Evolutionary conservation across 2,888 invertebrate species (phyloP).

Genomic region (Perithous albicinctus): DNA sequence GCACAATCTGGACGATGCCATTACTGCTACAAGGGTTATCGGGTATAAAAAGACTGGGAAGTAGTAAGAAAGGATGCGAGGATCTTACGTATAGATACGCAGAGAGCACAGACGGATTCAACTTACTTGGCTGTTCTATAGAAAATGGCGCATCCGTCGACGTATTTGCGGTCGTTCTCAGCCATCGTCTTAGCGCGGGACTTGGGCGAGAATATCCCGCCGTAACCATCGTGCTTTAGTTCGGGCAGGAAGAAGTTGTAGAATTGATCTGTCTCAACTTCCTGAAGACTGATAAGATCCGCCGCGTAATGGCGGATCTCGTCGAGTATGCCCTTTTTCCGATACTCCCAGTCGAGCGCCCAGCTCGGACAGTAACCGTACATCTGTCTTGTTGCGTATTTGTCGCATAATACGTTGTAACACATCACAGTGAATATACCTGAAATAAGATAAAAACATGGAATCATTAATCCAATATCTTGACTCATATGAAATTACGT

Average conservation of each 20-base stretch:
- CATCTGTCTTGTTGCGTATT: conserved; percentile 99
- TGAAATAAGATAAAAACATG: conserved; percentile 83
- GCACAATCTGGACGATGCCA: conserved; percentile 42
- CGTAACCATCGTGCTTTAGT: conserved; percentile 95
- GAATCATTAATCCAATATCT: background rate
- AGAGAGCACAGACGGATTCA: conserved; percentile 70
- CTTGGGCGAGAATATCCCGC: conserved; percentile 99
- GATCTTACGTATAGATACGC: background rate
- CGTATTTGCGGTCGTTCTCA: conserved; percentile 98
- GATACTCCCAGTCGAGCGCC: conserved; percentile 99
- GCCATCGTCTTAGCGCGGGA: conserved; percentile 99
- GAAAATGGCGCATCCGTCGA: conserved; percentile 99
- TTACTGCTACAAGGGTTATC: conserved; percentile 46
- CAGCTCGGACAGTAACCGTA: conserved; percentile 99
- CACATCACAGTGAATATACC: conserved; percentile 99
- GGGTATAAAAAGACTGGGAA: conserved; percentile 12
- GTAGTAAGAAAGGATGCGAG: conserved; percentile 22
- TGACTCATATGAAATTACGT: no score
- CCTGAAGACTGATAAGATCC: conserved; percentile 98
- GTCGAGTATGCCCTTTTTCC: conserved; percentile 98
- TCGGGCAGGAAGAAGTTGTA: conserved; percentile 98
- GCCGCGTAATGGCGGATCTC: conserved; percentile 98
- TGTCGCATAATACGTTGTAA: conserved; percentile 99
- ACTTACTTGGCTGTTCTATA: conserved; percentile 95
- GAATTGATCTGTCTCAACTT: conserved; percentile 99